phyloP scores from a whole-genome alignment of 2,888 invertebrate genomes.

The Ferdinandea cuprea region DNA sequence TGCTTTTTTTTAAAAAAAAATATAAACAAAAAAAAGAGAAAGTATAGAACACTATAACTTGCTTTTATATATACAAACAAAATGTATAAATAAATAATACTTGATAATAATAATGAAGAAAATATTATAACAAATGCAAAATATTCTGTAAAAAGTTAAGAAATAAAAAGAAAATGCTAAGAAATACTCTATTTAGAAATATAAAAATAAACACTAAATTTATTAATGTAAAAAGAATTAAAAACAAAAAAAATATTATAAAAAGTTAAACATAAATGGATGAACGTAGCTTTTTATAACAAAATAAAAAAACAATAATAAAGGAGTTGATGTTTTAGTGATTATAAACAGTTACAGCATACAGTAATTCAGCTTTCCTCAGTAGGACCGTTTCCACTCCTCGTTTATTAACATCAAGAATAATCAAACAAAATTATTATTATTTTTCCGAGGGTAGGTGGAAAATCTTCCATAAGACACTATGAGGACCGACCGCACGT shows the following conservation, averaged over 20 bases:
- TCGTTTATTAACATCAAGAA: too few relatives aligned
- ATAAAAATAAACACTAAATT: constrained; percentile 42
- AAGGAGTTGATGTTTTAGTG: not conserved
- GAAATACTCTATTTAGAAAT: constrained; percentile 47
- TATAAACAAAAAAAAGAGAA: constrained; percentile 23
- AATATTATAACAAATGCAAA: constrained; percentile 15
- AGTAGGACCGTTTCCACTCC: too few relatives aligned
- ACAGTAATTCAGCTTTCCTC: too few relatives aligned
- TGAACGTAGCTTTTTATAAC: constrained; percentile 74
- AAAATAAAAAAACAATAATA: constrained; percentile 65
- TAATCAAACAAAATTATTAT: too few relatives aligned
- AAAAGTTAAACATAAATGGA: constrained; percentile 65
- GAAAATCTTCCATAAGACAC: too few relatives aligned
- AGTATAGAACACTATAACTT: constrained; percentile 16
- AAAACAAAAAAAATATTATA: constrained; percentile 45
- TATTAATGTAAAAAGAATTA: constrained; percentile 69
- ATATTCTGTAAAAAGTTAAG: constrained; percentile 71
- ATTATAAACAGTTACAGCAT: too few relatives aligned
- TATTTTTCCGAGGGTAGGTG: too few relatives aligned
- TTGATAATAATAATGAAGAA: not conserved
- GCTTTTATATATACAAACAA: constrained; percentile 33
- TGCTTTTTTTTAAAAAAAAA: constrained; percentile 63
- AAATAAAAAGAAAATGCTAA: constrained; percentile 28
- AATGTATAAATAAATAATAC: constrained; percentile 12
- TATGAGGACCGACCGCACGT: too few relatives aligned